Conservation (phyloP, 2,797 vertebrate genomes). For the Oreochromis grahami region DNA sequence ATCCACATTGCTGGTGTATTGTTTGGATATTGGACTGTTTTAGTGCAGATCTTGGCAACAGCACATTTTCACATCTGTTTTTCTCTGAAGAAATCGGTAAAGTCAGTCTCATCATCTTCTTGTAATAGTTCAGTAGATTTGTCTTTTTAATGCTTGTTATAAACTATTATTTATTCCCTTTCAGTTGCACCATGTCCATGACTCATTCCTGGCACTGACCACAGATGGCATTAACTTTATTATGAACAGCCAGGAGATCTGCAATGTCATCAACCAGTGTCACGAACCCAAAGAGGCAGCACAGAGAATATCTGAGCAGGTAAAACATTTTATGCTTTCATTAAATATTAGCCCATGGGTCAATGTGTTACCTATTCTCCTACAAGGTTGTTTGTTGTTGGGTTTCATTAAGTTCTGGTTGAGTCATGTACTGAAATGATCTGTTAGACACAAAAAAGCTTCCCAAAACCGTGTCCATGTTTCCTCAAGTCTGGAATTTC, state of each 20-base stretch:
- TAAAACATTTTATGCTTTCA: constrained; percentile 28
- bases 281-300: constrained; percentile 92
- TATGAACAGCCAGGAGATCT: constrained; percentile 98
- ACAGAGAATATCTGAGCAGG: constrained; percentile 93
- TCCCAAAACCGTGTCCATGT: not conserved
- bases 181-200: constrained; percentile 87
- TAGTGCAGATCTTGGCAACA: not conserved
- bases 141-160: not conserved
- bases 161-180: not conserved
- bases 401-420: not conserved
- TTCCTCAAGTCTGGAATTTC: not conserved
- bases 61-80: not conserved
- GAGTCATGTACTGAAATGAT: not conserved
- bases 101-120: not conserved
- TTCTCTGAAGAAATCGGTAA: not conserved
- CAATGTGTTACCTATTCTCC: not conserved
- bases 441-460: not conserved
- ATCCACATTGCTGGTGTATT: not conserved
- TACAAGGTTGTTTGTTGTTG: not conserved
- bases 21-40: not conserved
- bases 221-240: constrained; percentile 98
- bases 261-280: constrained; percentile 91
- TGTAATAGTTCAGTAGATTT: not conserved
- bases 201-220: constrained; percentile 93
- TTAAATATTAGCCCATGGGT: not conserved